Evolutionary conservation across 2,888 invertebrate species (phyloP).

Genomic region (Tortrix viridana): DNA sequence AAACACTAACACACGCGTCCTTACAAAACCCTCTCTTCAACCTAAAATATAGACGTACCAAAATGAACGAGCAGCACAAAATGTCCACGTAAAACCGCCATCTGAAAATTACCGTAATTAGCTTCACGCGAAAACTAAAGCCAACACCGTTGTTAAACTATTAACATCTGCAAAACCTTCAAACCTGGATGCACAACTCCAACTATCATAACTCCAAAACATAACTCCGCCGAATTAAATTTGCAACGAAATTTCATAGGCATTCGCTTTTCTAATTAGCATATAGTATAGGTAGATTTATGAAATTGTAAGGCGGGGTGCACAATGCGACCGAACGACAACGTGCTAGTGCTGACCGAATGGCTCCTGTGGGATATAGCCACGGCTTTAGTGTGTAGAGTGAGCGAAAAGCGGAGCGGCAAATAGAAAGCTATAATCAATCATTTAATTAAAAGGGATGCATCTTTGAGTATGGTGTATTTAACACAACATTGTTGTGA

Average conservation of each 20-base stretch:
- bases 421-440: background rate
- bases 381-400: conserved; percentile 19
- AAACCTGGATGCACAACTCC: conserved; percentile 20
- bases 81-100: background rate
- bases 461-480: background rate
- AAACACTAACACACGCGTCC: no score
- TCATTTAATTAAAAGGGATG: background rate
- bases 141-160: conserved; percentile 22
- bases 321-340: conserved; percentile 41
- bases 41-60: background rate
- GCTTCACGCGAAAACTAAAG: conserved; percentile 10
- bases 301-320: conserved; percentile 48
- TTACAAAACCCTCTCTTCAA: no score
- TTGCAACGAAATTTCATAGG: conserved; percentile 43
- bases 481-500: no score
- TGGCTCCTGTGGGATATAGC: conserved; percentile 46
- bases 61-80: background rate
- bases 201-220: conserved; percentile 38
- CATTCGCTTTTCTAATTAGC: conserved; percentile 51
- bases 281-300: conserved; percentile 50
- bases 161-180: conserved; percentile 30
- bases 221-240: conserved; percentile 40
- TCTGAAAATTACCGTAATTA: conserved; percentile 9
- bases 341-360: conserved; percentile 44
- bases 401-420: conserved; percentile 11